Conservation (phyloP, 1,140 invertebrate species). For the Drosophila sproati region DNA sequence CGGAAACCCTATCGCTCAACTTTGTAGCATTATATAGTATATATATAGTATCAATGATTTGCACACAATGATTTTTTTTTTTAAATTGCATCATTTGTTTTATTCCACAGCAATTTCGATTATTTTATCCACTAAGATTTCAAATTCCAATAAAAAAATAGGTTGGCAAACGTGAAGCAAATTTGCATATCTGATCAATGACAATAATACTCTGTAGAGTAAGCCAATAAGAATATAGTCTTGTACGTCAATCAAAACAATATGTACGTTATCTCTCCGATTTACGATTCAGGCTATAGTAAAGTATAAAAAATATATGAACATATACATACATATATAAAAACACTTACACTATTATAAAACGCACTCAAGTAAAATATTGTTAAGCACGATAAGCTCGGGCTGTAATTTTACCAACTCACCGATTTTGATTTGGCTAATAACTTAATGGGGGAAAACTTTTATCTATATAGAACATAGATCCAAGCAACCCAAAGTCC, state of each 20-base stretch:
- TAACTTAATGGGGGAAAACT: neutral
- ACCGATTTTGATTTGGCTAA: neutral
- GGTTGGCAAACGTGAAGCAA: too few relatives aligned
- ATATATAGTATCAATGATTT: too few relatives aligned
- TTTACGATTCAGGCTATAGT: neutral
- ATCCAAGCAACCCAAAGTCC: too few relatives aligned
- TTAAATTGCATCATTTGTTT: too few relatives aligned
- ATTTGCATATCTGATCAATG: too few relatives aligned
- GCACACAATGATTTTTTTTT: too few relatives aligned
- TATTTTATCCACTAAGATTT: too few relatives aligned
- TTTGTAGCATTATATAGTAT: too few relatives aligned
- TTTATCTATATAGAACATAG: neutral
- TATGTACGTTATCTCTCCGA: neutral
- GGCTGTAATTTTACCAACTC: neutral
- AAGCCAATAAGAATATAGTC: neutral
- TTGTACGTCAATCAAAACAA: neutral
- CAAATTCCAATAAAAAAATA: too few relatives aligned
- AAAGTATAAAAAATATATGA: neutral
- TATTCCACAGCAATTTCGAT: too few relatives aligned
- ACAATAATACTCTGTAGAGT: neutral
- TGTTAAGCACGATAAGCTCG: neutral
- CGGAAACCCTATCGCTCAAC: too few relatives aligned
- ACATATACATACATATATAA: neutral
- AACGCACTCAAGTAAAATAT: neutral
- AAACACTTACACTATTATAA: neutral